These are phyloP conservation scores for Drosophila tropicalis DNA, from an alignment of 1,140 invertebrate genomes.

Conservation along the genomic window DNA sequence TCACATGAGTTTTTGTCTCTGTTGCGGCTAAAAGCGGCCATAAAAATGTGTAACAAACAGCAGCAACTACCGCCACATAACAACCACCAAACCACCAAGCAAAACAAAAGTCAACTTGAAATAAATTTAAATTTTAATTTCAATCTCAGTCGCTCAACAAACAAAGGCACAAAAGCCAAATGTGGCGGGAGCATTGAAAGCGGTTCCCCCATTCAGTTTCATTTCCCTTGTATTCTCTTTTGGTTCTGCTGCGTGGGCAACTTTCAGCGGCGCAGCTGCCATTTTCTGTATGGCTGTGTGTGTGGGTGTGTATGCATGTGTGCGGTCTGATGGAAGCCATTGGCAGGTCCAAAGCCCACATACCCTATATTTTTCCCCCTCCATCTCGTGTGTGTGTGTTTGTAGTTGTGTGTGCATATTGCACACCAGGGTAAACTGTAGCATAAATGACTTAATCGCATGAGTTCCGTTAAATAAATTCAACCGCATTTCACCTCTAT, in stretches of 20 bases:
- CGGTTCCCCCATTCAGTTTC: conserved; percentile 8
- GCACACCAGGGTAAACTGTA: conserved; percentile 48
- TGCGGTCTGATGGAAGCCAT: conserved; percentile 51
- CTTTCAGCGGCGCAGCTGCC: conserved; percentile 65
- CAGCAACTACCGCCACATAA: conserved; percentile 23
- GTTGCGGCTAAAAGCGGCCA: conserved; percentile 6
- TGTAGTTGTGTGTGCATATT: conserved; percentile 41
- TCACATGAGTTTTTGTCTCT: conserved; percentile 10
- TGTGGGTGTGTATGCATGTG: conserved; percentile 32
- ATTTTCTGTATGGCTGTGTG: conserved; percentile 20
- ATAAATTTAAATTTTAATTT: conserved; percentile 80
- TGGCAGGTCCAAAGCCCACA: conserved; percentile 44
- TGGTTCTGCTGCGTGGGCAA: conserved; percentile 69
- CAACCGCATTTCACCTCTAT: conserved; percentile 18
- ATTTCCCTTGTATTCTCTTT: background rate
- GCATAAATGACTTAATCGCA: conserved; percentile 65
- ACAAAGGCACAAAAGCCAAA: conserved; percentile 55
- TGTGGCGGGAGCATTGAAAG: conserved; percentile 32
- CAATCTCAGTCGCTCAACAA: conserved; percentile 58
- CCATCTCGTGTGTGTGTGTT: conserved; percentile 16
- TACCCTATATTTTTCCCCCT: background rate
- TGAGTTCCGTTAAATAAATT: conserved; percentile 32
- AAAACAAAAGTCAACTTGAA: conserved; percentile 68
- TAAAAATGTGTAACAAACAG: conserved; percentile 28
- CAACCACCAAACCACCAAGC: conserved; percentile 33